phyloP scores from a whole-genome alignment of 1,140 invertebrate genomes.

The Drosophila parvula region DNA sequence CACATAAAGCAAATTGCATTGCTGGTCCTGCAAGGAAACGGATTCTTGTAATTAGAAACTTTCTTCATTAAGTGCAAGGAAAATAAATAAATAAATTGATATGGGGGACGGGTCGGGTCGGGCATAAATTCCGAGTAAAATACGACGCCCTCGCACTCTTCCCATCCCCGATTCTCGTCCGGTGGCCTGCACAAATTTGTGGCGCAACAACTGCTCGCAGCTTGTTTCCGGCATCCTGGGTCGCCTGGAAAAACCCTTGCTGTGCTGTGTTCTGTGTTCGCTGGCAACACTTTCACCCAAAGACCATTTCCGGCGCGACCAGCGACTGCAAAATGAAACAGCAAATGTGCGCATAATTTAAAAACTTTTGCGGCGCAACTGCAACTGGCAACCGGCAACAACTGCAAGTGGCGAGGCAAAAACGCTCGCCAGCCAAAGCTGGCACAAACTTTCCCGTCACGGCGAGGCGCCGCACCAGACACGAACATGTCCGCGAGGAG shows the following conservation, averaged over 20 bases:
- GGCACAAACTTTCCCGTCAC: constrained; percentile 54
- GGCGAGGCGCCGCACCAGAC: constrained; percentile 63
- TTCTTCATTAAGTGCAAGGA: constrained; percentile 75
- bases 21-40: constrained; percentile 53
- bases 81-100: constrained; percentile 81
- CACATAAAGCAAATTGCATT: constrained; percentile 77
- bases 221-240: constrained; percentile 53
- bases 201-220: constrained; percentile 66
- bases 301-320: constrained; percentile 75
- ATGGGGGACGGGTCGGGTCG: constrained; percentile 37
- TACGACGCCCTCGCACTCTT: constrained; percentile 14
- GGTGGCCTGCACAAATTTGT: constrained; percentile 51
- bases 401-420: constrained; percentile 69
- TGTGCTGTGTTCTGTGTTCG: constrained; percentile 15
- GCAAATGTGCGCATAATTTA: constrained; percentile 81
- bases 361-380: constrained; percentile 76
- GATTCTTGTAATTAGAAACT: constrained; percentile 74
- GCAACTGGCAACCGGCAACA: constrained; percentile 69
- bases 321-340: constrained; percentile 58
- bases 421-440: constrained; percentile 47
- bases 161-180: not conserved
- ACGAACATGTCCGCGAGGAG: constrained; percentile 59
- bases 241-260: constrained; percentile 20
- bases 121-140: constrained; percentile 64
- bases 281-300: constrained; percentile 78